A percentile compares a stretch with the other conserved stretches of the same genome.
These are phyloP conservation scores for Tichodroma muraria DNA, from an alignment of 2,113 vertebrate genomes.

Conservation along the genomic window DNA sequence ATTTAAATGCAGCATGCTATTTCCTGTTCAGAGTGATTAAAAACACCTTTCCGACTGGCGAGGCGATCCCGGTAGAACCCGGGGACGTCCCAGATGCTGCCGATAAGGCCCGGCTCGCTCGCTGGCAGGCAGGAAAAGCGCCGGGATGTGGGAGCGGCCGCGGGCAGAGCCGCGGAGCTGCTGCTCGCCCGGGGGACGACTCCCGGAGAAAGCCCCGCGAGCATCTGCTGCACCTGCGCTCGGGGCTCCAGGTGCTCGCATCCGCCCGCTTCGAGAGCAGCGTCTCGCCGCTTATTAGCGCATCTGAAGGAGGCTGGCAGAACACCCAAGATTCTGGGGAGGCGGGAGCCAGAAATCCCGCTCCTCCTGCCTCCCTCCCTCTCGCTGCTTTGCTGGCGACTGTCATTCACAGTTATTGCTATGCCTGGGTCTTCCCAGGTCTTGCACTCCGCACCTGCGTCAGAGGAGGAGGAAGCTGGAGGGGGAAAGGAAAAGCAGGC, in stretches of 20 bases:
- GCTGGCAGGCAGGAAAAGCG: neutral
- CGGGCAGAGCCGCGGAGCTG: neutral
- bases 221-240: neutral
- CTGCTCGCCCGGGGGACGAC: neutral
- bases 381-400: neutral
- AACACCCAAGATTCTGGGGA: neutral
- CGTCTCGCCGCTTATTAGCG: neutral
- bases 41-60: slow-evolving; percentile 9
- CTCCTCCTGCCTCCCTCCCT: neutral
- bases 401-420: accelerated
- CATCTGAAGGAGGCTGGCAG: neutral
- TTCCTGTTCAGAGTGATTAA: slow-evolving; percentile 61
- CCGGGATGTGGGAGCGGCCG: neutral
- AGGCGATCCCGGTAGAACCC: neutral
- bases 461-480: neutral
- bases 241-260: too few species aligned
- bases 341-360: neutral
- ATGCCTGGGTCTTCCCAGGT: accelerated
- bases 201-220: neutral
- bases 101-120: neutral
- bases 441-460: accelerated
- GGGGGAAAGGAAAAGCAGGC: neutral
- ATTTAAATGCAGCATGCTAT: slow-evolving; percentile 60
- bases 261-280: neutral
- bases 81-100: neutral